Conservation (phyloP, 2,888 invertebrate genomes). For the Chouioia cunea region DNA sequence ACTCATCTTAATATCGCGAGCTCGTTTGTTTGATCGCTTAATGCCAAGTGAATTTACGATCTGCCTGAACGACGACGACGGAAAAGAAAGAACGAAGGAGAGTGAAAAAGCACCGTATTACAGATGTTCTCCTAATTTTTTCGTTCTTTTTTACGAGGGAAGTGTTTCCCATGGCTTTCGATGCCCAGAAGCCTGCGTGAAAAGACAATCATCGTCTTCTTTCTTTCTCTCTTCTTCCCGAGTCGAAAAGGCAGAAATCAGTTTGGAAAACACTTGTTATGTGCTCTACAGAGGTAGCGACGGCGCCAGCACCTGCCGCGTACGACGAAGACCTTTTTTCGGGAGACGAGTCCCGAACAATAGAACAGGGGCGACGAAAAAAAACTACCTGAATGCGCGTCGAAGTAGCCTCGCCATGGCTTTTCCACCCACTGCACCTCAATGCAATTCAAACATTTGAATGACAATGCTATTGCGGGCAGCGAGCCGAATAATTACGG, state of each 20-base stretch:
- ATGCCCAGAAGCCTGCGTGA: background rate
- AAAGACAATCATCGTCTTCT: background rate
- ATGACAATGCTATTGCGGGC: background rate
- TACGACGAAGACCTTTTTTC: background rate
- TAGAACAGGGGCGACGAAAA: background rate
- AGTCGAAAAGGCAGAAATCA: background rate
- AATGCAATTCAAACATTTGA: background rate
- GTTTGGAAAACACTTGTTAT: no score
- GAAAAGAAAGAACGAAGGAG: conserved; percentile 24
- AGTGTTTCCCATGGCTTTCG: no score
- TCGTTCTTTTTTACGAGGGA: background rate
- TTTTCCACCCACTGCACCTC: background rate
- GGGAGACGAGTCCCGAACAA: conserved; percentile 4
- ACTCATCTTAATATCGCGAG: no score
- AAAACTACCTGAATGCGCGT: conserved; percentile 28
- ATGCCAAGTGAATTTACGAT: no score
- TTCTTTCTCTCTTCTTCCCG: background rate
- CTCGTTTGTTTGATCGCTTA: no score
- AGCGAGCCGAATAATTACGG: conserved; percentile 20
- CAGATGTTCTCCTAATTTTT: background rate
- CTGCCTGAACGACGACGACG: conserved; percentile 16
- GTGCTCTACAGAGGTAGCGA: no score
- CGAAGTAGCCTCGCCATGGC: background rate
- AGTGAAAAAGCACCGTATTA: background rate
- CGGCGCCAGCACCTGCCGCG: no score